These are phyloP conservation scores for Ichneumon xanthorius DNA, from an alignment of 2,888 invertebrate species.

Conservation along the genomic window DNA sequence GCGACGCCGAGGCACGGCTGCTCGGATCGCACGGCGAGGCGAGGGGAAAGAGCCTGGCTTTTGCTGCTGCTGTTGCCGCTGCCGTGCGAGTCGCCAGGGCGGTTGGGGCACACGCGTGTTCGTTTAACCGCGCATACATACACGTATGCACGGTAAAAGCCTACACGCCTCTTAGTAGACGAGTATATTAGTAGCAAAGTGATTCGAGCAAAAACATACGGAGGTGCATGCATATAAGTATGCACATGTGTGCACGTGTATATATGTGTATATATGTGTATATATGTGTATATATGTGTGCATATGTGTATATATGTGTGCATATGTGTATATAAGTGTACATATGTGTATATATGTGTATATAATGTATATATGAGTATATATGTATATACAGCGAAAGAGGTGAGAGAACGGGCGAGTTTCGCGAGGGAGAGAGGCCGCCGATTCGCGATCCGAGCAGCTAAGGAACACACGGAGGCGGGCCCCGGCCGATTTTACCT, in stretches of 20 bases:
- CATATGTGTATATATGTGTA: too few species aligned
- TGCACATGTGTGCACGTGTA: too few species aligned
- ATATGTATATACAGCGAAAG: not conserved
- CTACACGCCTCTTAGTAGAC: not conserved
- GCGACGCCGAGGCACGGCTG: slow-evolving; percentile 58
- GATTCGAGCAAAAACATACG: not conserved
- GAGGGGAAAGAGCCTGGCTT: slow-evolving; percentile 71
- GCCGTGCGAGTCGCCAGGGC: slow-evolving; percentile 33
- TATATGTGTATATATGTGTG: too few species aligned
- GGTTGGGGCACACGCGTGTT: slow-evolving; percentile 52
- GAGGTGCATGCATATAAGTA: not conserved
- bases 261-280: too few species aligned
- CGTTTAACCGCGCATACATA: not conserved
- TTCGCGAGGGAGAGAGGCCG: not conserved
- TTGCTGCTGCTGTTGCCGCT: slow-evolving; percentile 20
- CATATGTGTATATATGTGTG: not conserved
- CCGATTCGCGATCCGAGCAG: not conserved
- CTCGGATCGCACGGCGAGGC: slow-evolving; percentile 70
- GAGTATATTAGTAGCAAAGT: slow-evolving; percentile 1
- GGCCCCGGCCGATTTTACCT: slow-evolving; percentile 28
- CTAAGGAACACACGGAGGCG: slow-evolving; percentile 23
- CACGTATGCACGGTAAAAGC: slow-evolving; percentile 26
- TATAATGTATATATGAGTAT: not conserved
- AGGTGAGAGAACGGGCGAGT: not conserved
- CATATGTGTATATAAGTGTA: too few species aligned